Conservation (phyloP, 2,888 invertebrate genomes). For the Rapana venosa region DNA sequence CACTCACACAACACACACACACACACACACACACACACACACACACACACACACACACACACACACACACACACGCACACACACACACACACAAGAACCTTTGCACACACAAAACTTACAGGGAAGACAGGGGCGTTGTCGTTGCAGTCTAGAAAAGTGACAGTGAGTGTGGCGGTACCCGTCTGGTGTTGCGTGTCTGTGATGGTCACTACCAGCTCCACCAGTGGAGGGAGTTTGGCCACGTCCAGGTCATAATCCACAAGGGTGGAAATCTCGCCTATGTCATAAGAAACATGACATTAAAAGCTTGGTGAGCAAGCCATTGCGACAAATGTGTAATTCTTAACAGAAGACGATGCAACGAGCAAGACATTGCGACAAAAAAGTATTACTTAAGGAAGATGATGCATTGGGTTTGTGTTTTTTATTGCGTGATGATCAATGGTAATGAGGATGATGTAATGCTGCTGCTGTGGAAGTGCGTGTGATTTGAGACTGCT, state of each 20-base stretch:
- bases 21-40: too few relatives aligned
- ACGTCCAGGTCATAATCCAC: conserved; percentile 48
- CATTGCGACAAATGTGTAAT: background rate
- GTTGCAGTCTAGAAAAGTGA: conserved; percentile 48
- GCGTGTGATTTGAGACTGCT: too few relatives aligned
- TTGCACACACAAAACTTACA: background rate
- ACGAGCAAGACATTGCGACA: background rate
- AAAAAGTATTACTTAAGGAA: too few relatives aligned
- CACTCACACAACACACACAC: too few relatives aligned
- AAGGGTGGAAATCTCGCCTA: conserved; percentile 35
- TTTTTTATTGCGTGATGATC: too few relatives aligned
- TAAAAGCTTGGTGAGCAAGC: background rate
- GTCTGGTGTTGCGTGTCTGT: conserved; percentile 38
- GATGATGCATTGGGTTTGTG: too few relatives aligned
- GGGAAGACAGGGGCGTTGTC: conserved; percentile 46
- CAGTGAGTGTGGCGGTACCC: conserved; percentile 42
- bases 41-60: too few relatives aligned
- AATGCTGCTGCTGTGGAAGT: background rate
- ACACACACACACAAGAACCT: too few relatives aligned
- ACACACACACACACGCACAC: too few relatives aligned
- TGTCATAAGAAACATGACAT: background rate
- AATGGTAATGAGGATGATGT: background rate
- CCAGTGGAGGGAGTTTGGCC: background rate
- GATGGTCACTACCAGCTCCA: conserved; percentile 10
- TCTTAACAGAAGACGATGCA: background rate